These are phyloP conservation scores for Catonia carolina DNA, from an alignment of 2,888 invertebrate species.

Conservation along the genomic window DNA sequence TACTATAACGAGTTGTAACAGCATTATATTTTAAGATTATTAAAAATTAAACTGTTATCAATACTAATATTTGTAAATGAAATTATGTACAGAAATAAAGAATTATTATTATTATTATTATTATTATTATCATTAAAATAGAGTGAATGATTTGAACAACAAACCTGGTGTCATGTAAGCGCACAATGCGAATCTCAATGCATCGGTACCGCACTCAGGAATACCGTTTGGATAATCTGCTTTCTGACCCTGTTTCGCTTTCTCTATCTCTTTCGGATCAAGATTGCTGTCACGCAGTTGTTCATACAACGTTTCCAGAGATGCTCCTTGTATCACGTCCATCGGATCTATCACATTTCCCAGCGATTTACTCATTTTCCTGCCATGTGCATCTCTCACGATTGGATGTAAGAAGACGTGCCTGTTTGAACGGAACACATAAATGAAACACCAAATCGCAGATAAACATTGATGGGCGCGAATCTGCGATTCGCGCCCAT, in stretches of 20 bases:
- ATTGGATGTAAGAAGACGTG: slow-evolving; percentile 94
- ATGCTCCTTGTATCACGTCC: slow-evolving; percentile 85
- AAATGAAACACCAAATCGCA: no score
- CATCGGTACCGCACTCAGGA: slow-evolving; percentile 94
- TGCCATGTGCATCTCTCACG: slow-evolving; percentile 94
- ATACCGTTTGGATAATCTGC: slow-evolving; percentile 76
- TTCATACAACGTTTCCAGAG: slow-evolving; percentile 68
- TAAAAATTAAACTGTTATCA: no score
- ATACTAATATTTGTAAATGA: no score
- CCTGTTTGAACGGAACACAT: slow-evolving; percentile 44
- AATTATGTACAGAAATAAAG: no score
- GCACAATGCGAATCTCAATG: slow-evolving; percentile 84
- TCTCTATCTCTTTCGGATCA: slow-evolving; percentile 73
- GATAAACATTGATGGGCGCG: no score
- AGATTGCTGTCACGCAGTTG: slow-evolving; percentile 73
- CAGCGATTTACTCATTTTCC: slow-evolving; percentile 98
- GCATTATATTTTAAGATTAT: no score
- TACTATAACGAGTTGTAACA: no score
- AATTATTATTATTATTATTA: no score
- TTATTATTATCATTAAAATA: no score
- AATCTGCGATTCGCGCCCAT: no score
- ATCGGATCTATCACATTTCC: slow-evolving; percentile 98
- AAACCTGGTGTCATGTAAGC: slow-evolving; percentile 74
- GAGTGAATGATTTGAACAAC: no score
- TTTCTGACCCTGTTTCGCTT: slow-evolving; percentile 59